A percentile compares a stretch with the other conserved stretches of the same genome.
phyloP scores from a whole-genome alignment of 2,888 invertebrate genomes.

The Drosophila anomalata region DNA sequence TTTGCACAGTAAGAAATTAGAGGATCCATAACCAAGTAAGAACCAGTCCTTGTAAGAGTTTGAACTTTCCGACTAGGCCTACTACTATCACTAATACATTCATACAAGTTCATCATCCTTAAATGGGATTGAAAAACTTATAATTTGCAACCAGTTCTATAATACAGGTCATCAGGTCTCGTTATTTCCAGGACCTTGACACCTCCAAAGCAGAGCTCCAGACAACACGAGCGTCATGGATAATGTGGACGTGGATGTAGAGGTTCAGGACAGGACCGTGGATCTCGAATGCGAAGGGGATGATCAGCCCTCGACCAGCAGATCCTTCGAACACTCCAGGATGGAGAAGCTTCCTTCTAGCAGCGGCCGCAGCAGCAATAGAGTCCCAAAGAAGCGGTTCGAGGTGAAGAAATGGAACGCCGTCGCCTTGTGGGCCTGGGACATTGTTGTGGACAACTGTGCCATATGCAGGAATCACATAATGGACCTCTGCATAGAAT shows the following conservation, averaged over 20 bases:
- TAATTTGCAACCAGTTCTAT: not conserved
- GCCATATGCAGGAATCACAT: conserved; percentile 53
- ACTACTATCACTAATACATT: too few species aligned
- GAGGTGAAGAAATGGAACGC: conserved; percentile 11
- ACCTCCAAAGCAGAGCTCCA: not conserved
- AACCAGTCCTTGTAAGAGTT: too few species aligned
- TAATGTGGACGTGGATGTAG: not conserved
- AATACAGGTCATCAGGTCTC: not conserved
- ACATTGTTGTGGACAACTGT: conserved; percentile 41
- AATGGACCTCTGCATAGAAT: conserved; percentile 49
- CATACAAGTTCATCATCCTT: not conserved
- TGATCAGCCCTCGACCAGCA: not conserved
- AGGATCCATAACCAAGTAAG: not conserved
- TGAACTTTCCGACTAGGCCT: too few species aligned
- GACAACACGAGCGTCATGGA: not conserved
- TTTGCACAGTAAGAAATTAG: not conserved
- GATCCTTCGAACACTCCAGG: not conserved
- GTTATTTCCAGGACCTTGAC: not conserved
- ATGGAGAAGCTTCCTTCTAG: too few species aligned
- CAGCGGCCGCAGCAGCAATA: not conserved
- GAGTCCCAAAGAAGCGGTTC: not conserved
- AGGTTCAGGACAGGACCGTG: not conserved
- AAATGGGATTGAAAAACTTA: not conserved
- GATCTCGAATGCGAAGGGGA: not conserved
- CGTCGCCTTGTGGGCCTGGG: conserved; percentile 4